Conservation (phyloP, 1,140 invertebrate genomes). For the Cherax destructor region DNA sequence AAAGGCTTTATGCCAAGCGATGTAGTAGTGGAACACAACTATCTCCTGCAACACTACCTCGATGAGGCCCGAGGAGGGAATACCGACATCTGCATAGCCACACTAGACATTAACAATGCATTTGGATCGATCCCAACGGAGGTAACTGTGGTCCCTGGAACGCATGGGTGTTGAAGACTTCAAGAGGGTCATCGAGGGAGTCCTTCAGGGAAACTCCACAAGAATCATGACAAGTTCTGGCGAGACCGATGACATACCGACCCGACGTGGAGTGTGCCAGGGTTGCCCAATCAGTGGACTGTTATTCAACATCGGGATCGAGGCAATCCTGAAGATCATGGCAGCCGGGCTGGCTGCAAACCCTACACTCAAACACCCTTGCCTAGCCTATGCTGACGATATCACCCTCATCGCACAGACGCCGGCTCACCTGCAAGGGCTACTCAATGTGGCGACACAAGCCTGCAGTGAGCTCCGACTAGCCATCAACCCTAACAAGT, state of each 20-base stretch:
- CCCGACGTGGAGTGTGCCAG: no score
- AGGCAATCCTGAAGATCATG: not conserved
- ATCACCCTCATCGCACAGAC: not conserved
- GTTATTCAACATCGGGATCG: not conserved
- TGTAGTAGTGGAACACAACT: no score
- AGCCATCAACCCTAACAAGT: not conserved
- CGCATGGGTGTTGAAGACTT: no score
- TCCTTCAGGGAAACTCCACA: no score
- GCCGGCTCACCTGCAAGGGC: not conserved
- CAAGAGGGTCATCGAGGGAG: not conserved
- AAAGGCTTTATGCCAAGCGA: not conserved
- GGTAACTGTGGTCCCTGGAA: not conserved
- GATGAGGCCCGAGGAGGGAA: not conserved
- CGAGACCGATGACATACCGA: not conserved
- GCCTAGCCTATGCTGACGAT: conserved; percentile 26
- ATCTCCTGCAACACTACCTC: not conserved
- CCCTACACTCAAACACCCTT: not conserved
- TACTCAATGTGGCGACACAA: not conserved
- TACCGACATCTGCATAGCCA: not conserved
- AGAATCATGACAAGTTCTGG: not conserved
- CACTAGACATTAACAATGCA: conserved; percentile 18
- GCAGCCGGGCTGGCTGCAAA: not conserved
- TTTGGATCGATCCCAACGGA: conserved; percentile 12
- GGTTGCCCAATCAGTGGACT: no score
- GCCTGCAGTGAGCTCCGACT: not conserved